A percentile compares a stretch with the other conserved stretches of the same genome.
Evolutionary conservation across 2,888 invertebrate genomes (phyloP).

Genomic region (Marasmarcha lunaedactyla): DNA sequence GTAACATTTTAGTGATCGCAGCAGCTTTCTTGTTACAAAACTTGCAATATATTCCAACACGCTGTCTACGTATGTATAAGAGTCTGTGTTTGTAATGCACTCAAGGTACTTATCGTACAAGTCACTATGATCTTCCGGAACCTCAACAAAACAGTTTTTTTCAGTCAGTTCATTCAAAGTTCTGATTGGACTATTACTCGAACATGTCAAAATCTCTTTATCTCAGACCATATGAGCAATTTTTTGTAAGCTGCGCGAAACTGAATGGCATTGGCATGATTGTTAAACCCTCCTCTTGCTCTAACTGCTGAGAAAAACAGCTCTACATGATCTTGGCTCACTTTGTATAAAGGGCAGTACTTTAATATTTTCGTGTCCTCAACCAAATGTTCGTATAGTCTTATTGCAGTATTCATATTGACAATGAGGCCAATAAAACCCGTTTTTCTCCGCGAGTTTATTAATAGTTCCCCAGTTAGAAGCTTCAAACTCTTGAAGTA

Average conservation of each 20-base stretch:
- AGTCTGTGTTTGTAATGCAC: not conserved
- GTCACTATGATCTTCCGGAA: constrained; percentile 7
- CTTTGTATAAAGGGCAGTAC: constrained; percentile 10
- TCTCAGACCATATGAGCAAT: constrained; percentile 10
- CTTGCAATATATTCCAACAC: constrained; percentile 5
- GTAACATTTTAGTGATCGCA: not conserved
- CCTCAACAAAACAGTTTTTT: constrained; percentile 4
- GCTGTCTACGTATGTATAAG: not conserved
- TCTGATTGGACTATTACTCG: constrained; percentile 10
- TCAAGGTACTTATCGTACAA: constrained; percentile 7
- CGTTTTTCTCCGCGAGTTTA: constrained; percentile 15
- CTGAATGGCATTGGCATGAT: constrained; percentile 16
- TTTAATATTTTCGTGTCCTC: constrained; percentile 4
- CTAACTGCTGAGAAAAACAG: constrained; percentile 13
- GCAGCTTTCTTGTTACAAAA: constrained; percentile 3
- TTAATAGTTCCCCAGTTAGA: constrained; percentile 3
- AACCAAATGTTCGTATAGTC: constrained; percentile 9
- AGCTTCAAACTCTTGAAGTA: constrained; percentile 9
- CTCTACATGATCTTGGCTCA: constrained; percentile 14
- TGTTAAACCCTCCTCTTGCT: constrained; percentile 15
- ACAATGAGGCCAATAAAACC: constrained; percentile 16
- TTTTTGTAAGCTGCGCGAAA: constrained; percentile 14
- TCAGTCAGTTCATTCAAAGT: constrained; percentile 5
- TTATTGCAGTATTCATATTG: constrained; percentile 13
- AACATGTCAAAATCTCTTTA: constrained; percentile 13